phyloP scores from a whole-genome alignment of 1,140 invertebrate species.

The Pseudomyrmex pallidus region DNA sequence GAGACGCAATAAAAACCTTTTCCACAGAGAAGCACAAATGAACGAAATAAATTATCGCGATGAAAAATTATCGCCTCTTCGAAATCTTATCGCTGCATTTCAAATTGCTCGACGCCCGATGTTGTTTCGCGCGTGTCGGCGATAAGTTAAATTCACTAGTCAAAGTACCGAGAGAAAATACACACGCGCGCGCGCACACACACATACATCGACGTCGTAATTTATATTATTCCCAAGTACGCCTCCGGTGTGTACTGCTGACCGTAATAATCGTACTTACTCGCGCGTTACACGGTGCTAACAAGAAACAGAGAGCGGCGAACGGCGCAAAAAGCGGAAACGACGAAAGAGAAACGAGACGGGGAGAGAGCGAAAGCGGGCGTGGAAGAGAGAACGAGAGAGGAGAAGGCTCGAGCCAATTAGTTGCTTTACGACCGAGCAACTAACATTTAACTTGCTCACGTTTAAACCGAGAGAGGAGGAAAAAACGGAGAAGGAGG shows the following conservation, averaged over 20 bases:
- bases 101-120: slow-evolving; percentile 24
- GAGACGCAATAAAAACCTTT: neutral
- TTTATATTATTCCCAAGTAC: slow-evolving; percentile 57
- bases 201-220: slow-evolving; percentile 19
- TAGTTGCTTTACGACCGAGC: slow-evolving; percentile 50
- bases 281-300: slow-evolving; percentile 60
- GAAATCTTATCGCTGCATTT: slow-evolving; percentile 12
- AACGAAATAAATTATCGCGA: neutral
- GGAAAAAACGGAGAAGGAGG: slow-evolving; percentile 1
- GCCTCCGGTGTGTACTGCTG: slow-evolving; percentile 52
- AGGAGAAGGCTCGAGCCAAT: slow-evolving; percentile 47
- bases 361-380: neutral
- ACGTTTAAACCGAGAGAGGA: slow-evolving; percentile 14
- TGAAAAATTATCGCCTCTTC: slow-evolving; percentile 2
- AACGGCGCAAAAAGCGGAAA: slow-evolving; percentile 44
- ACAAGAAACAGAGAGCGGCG: slow-evolving; percentile 54
- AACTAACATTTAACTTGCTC: slow-evolving; percentile 51
- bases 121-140: slow-evolving; percentile 48
- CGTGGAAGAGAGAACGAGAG: slow-evolving; percentile 8
- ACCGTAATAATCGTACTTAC: slow-evolving; percentile 58
- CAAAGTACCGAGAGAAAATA: slow-evolving; percentile 47
- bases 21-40: no score
- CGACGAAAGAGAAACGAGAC: neutral
- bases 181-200: neutral
- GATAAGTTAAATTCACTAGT: slow-evolving; percentile 50